Evolutionary conservation across 2,888 invertebrate genomes (phyloP).

Genomic region (Heliconius ismenius): DNA sequence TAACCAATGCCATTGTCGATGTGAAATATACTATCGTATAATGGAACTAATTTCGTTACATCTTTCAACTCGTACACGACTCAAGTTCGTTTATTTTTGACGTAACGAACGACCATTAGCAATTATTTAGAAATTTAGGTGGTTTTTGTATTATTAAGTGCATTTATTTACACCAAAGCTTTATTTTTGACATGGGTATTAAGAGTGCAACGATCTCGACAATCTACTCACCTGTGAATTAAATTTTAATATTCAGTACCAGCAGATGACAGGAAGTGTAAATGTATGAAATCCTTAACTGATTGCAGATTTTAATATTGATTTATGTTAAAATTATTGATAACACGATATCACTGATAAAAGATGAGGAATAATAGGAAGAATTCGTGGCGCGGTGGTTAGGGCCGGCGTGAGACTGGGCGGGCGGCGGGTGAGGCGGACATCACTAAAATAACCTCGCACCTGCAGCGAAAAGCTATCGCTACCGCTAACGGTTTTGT

Average conservation of each 20-base stretch:
- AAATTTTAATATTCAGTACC: neutral
- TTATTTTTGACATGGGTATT: neutral
- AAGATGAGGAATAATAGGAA: conserved; percentile 24
- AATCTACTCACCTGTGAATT: conserved; percentile 29
- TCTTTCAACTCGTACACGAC: conserved; percentile 38
- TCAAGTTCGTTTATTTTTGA: conserved; percentile 38
- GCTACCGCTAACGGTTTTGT: conserved; percentile 70
- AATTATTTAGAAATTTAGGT: conserved; percentile 21
- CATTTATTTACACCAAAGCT: neutral
- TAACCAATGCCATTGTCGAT: conserved; percentile 43
- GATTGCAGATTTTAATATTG: neutral
- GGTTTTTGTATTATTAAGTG: neutral
- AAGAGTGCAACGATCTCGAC: conserved; percentile 6
- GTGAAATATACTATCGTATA: conserved; percentile 37
- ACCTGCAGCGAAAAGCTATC: conserved; percentile 71
- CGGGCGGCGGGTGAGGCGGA: conserved; percentile 64
- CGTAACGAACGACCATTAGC: conserved; percentile 28
- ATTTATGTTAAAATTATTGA: conserved; percentile 22
- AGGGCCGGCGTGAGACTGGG: conserved; percentile 63
- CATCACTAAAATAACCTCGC: conserved; percentile 72
- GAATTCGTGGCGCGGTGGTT: conserved; percentile 36
- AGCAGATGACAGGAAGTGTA: neutral
- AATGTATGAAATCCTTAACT: neutral
- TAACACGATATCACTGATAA: conserved; percentile 37
- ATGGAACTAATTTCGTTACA: conserved; percentile 42